Conservation (phyloP, 2,888 invertebrate species). For the Colostygia pectinataria region DNA sequence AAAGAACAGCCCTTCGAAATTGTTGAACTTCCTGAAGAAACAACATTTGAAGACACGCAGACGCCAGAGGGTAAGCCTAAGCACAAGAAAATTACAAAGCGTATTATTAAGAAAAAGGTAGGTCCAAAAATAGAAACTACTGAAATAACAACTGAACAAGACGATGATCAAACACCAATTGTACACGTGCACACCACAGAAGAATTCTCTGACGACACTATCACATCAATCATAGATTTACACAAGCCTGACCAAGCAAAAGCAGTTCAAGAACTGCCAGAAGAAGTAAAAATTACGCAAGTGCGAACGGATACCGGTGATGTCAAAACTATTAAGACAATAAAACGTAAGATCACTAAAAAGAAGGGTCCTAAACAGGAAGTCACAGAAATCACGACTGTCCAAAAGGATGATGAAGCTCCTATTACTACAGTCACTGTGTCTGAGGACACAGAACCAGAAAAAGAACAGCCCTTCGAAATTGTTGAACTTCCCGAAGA, state of each 20-base stretch:
- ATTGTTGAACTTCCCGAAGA: slow-evolving; percentile 47
- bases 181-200: neutral
- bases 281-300: too few species aligned
- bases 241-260: too few species aligned
- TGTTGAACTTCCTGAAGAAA: slow-evolving; percentile 56
- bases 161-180: neutral
- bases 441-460: slow-evolving; percentile 4
- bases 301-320: neutral
- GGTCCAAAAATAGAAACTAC: slow-evolving; percentile 44
- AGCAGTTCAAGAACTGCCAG: too few species aligned
- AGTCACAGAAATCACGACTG: slow-evolving; percentile 33
- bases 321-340: slow-evolving; percentile 46
- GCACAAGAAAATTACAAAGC: slow-evolving; percentile 43
- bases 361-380: slow-evolving; percentile 44
- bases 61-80: slow-evolving; percentile 39
- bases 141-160: slow-evolving; percentile 21
- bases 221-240: too few species aligned
- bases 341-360: slow-evolving; percentile 46
- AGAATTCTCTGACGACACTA: too few species aligned
- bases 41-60: slow-evolving; percentile 54
- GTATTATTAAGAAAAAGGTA: slow-evolving; percentile 46
- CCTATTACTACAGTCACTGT: slow-evolving; percentile 21
- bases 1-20: slow-evolving; percentile 18
- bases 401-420: slow-evolving; percentile 21
- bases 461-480: slow-evolving; percentile 33